phyloP scores from a whole-genome alignment of 35 echinoderm and acorn worm species.

The Acanthaster planci region DNA sequence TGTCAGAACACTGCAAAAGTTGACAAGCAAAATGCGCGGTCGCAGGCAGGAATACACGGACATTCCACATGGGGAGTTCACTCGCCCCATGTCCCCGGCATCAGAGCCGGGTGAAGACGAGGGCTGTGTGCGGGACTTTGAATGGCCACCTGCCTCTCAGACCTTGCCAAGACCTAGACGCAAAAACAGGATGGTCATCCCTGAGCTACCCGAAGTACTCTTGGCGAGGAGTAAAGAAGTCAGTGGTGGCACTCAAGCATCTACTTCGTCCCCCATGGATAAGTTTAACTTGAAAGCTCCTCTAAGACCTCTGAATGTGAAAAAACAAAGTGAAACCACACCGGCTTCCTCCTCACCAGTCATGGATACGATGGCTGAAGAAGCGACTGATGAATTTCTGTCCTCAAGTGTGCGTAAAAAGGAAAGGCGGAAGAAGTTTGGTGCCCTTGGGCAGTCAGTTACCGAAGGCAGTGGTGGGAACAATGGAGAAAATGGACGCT shows the following conservation, averaged over 20 bases:
- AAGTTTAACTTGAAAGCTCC: slow-evolving; percentile 65
- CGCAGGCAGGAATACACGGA: slow-evolving; percentile 24
- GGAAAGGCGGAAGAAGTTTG: slow-evolving; percentile 50
- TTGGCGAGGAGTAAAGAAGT: slow-evolving; percentile 38
- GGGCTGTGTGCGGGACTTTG: slow-evolving; percentile 55
- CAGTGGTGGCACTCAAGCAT: slow-evolving; percentile 21
- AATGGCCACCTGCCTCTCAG: slow-evolving; percentile 25
- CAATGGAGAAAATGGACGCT: slow-evolving; percentile 53
- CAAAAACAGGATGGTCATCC: slow-evolving; percentile 37
- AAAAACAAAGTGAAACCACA: slow-evolving; percentile 11
- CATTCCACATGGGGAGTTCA: slow-evolving; percentile 20
- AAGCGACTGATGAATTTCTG: slow-evolving; percentile 21
- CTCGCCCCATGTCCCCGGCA: slow-evolving; percentile 39
- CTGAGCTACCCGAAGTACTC: slow-evolving; percentile 59
- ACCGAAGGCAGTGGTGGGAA: slow-evolving; percentile 37
- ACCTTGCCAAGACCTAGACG: slow-evolving; percentile 21
- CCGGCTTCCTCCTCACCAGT: neutral
- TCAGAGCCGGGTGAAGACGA: slow-evolving; percentile 56
- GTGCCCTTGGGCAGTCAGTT: slow-evolving; percentile 19
- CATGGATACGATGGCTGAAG: slow-evolving; percentile 44
- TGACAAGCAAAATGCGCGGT: slow-evolving; percentile 54
- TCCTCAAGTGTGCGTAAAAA: slow-evolving; percentile 20
- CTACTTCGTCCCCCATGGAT: slow-evolving; percentile 35
- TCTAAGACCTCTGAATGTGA: slow-evolving; percentile 52
- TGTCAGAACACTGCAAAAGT: slow-evolving; percentile 54